phyloP scores from a whole-genome alignment of 2,113 vertebrate species.

The Eretmochelys imbricata region DNA sequence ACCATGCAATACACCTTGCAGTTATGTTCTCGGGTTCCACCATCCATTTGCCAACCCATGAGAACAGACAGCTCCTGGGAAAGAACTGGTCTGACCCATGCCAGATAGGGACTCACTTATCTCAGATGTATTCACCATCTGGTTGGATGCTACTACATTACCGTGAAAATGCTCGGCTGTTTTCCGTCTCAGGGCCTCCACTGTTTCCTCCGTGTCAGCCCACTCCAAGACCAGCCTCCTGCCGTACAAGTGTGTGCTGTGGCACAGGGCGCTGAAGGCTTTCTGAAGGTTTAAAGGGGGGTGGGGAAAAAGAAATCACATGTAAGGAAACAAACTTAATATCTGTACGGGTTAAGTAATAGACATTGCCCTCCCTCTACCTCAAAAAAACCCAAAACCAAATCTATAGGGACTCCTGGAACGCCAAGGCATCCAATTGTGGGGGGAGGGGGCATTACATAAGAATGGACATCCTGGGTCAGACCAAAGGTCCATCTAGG shows the following conservation, averaged over 20 bases:
- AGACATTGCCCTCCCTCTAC: too few relatives aligned
- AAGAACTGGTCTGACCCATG: not conserved
- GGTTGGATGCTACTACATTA: conserved; percentile 61
- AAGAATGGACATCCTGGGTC: too few relatives aligned
- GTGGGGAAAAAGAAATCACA: not conserved
- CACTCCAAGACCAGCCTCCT: conserved; percentile 95
- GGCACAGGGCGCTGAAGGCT: conserved; percentile 93
- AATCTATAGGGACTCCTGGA: not conserved
- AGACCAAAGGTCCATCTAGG: too few relatives aligned
- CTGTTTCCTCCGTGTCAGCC: conserved; percentile 90
- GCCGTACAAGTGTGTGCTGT: conserved; percentile 97
- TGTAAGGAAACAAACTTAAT: not conserved
- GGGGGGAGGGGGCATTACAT: not conserved
- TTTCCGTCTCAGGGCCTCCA: conserved; percentile 90
- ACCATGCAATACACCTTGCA: not conserved
- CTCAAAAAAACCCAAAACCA: not conserved
- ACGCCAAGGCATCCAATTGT: not conserved
- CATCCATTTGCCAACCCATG: not conserved
- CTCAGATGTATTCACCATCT: rapidly evolving
- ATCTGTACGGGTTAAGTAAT: not conserved
- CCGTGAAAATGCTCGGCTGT: conserved; percentile 93
- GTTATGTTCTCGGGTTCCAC: not conserved
- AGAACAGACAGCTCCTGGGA: not conserved
- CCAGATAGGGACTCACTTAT: not conserved
- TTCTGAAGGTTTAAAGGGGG: conserved; percentile 76